Evolutionary conservation across 2,113 vertebrate species (phyloP).

Genomic region (Cromileptes altivelis): DNA sequence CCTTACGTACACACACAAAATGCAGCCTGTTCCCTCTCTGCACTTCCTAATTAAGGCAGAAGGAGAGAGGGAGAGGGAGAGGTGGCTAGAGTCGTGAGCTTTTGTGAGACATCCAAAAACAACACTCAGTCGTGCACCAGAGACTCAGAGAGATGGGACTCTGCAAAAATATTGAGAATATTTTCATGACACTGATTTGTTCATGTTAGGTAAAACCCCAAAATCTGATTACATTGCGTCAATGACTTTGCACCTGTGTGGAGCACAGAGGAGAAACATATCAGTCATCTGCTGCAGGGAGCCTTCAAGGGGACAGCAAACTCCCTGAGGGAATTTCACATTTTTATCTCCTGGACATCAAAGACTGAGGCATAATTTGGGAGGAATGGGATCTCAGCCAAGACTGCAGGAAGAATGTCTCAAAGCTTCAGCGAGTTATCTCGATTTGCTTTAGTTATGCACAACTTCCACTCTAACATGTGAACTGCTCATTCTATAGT

Average conservation of each 20-base stretch:
- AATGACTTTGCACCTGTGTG: background rate
- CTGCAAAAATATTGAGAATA: background rate
- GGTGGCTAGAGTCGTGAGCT: conserved; percentile 16
- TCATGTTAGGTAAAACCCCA: background rate
- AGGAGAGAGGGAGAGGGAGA: background rate
- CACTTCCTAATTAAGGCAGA: conserved; percentile 81
- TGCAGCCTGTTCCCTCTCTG: conserved; percentile 53
- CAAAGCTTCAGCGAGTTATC: conserved; percentile 58
- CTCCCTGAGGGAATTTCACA: conserved; percentile 33
- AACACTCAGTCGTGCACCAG: conserved; percentile 2
- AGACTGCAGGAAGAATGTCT: conserved; percentile 42
- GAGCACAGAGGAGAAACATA: background rate
- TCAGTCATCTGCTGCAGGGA: conserved; percentile 2
- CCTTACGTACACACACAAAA: conserved; percentile 49
- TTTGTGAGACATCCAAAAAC: conserved; percentile 63
- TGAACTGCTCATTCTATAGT: conserved; percentile 25
- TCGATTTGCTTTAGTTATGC: conserved; percentile 46
- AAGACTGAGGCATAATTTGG: conserved; percentile 47
- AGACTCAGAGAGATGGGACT: background rate
- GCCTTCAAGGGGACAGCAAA: conserved; percentile 23
- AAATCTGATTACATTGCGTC: background rate
- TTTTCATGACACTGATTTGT: background rate
- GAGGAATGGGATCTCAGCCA: conserved; percentile 54
- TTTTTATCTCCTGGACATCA: conserved; percentile 68
- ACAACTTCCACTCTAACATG: conserved; percentile 45